Evolutionary conservation across 2,888 invertebrate species (phyloP).

Genomic region (Pandemis corylana): DNA sequence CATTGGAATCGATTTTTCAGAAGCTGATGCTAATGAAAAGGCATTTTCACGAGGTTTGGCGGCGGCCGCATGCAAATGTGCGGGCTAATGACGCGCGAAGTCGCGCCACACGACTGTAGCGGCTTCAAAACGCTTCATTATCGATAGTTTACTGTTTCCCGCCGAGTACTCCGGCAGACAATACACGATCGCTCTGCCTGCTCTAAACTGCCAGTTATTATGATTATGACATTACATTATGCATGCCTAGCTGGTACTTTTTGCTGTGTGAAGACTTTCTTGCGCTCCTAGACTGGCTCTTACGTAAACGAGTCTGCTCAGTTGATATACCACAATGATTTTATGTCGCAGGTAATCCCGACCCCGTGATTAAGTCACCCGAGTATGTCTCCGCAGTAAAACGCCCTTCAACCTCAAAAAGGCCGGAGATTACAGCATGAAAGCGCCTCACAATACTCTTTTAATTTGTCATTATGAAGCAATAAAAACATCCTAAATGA

Average conservation of each 20-base stretch:
- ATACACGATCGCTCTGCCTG: constrained; percentile 36
- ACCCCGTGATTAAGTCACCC: constrained; percentile 64
- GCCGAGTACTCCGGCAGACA: constrained; percentile 22
- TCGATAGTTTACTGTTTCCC: constrained; percentile 52
- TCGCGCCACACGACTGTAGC: constrained; percentile 64
- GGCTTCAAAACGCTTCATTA: constrained; percentile 51
- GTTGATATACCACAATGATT: constrained; percentile 13
- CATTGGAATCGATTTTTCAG: constrained; percentile 78
- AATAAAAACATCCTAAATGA: constrained; percentile 84
- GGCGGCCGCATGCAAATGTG: constrained; percentile 80
- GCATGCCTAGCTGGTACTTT: constrained; percentile 34
- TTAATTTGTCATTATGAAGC: constrained; percentile 84
- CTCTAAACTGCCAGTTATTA: constrained; percentile 34
- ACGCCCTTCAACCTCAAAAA: constrained; percentile 69
- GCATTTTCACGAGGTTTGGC: constrained; percentile 83
- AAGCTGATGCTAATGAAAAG: constrained; percentile 82
- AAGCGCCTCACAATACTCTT: constrained; percentile 81
- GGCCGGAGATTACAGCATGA: constrained; percentile 74
- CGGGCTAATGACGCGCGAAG: constrained; percentile 78
- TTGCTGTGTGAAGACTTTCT: constrained; percentile 24
- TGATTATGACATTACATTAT: constrained; percentile 39
- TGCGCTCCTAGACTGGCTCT: neutral
- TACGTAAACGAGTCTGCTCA: neutral
- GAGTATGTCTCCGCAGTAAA: constrained; percentile 55
- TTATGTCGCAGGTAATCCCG: constrained; percentile 6